Conservation (phyloP, 2,113 vertebrate genomes). For the Pedionomus torquatus region DNA sequence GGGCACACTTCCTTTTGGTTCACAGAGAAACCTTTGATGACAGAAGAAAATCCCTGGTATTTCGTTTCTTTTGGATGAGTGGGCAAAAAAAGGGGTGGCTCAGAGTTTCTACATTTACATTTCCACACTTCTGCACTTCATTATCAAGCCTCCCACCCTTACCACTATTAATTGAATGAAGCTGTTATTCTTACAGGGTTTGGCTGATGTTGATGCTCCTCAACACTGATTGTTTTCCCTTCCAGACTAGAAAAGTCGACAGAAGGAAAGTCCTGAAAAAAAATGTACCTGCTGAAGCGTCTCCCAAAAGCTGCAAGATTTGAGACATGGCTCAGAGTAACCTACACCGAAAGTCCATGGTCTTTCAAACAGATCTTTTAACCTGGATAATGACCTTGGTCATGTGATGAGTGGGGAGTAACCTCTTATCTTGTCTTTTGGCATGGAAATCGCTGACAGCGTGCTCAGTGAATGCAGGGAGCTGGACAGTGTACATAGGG, state of each 20-base stretch:
- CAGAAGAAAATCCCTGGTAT: neutral
- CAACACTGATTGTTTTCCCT: neutral
- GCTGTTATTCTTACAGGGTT: neutral
- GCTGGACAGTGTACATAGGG: neutral
- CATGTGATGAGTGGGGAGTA: neutral
- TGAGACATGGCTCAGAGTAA: neutral
- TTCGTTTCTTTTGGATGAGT: neutral
- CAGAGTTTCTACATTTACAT: neutral
- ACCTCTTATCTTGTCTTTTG: neutral
- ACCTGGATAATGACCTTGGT: neutral
- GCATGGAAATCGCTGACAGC: neutral
- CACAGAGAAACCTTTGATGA: neutral
- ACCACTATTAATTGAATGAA: neutral
- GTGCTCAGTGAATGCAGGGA: neutral
- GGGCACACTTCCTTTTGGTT: neutral
- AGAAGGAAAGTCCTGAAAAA: neutral
- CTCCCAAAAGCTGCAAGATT: neutral
- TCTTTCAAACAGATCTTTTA: neutral
- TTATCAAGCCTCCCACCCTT: neutral
- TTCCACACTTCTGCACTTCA: neutral
- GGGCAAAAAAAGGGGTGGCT: neutral
- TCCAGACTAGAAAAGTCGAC: neutral
- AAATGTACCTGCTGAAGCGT: neutral
- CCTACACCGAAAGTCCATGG: neutral
- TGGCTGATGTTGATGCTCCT: neutral